Base-by-base conservation (phyloP, 2,888 invertebrate species). In the Salticus scenicus region DNA sequence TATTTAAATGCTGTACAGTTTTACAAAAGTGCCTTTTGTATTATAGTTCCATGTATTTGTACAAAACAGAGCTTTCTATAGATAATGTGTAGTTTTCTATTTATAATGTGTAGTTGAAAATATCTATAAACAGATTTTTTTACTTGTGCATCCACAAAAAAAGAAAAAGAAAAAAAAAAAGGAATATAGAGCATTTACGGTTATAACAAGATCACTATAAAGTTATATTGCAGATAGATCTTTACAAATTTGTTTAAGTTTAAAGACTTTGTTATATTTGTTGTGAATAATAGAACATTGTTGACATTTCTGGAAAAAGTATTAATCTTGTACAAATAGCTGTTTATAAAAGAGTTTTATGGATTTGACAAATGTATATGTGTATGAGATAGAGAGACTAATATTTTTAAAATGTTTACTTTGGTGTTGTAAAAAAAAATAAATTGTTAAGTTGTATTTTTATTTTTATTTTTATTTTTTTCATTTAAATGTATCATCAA, bases 31-130 rank as follows among this genome's bases (percentile, higher is more conserved):
- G 78, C 79, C 85, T 79, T 85, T 75, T 85, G 85, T 85, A 85
- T 67, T 69, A 85, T 85, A 84, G 84, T 77, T 84, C 41, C 51
- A 42, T 73, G 70, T 76, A 76, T 82, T 82, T 82, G 82, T 85
- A 85, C 85, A 85, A 85, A 85, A 72, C 77, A 83, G 83, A 85
- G 85, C 85, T 85, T 85, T 85, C 85, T 85, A 85, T 79, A 79
- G 85, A 83, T 70, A 37, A 73, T 78, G 78, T 74, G 69, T 77
- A 79, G 63, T 70, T 78, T 77, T 79, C 73, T 77, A 84, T 84
- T 84, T 84, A 84, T 84, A 84, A 71, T 73, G 76, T 73, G 77
- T 84, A 84, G 83, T 66, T 76, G 47, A 42, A 57, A 47, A 71
- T 47, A 47, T n/a, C 33, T 71, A 30, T n/a, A 31, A 20, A 66